A percentile compares a stretch with the other conserved stretches of the same genome.
phyloP scores from a whole-genome alignment of 1,140 invertebrate species.

The Mya arenaria region DNA sequence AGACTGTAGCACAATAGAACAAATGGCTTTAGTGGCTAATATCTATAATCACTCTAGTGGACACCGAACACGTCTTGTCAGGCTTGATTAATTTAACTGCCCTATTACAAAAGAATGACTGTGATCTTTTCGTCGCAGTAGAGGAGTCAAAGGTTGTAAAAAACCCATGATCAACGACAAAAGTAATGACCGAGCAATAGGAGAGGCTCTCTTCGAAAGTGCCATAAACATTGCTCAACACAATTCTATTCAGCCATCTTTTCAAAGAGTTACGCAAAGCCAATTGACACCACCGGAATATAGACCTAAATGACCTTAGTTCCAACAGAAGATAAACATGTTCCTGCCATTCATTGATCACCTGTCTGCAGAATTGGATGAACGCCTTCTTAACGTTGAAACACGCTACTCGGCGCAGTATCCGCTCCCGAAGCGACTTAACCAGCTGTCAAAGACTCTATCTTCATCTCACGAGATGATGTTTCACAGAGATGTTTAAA shows the following conservation, averaged over 20 bases:
- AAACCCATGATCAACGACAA: not conserved
- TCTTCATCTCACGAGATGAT: too few relatives aligned
- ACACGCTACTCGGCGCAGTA: not conserved
- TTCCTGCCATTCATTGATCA: constrained; percentile 48
- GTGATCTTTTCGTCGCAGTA: constrained; percentile 40
- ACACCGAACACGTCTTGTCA: constrained; percentile 21
- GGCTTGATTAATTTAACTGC: constrained; percentile 5
- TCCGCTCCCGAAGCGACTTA: not conserved
- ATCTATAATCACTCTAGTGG: constrained; percentile 48
- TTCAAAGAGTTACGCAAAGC: not conserved
- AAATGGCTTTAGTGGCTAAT: constrained; percentile 30
- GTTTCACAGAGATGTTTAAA: too few relatives aligned
- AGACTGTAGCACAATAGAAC: not conserved
- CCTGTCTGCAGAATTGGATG: constrained; percentile 23
- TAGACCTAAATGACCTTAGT: constrained; percentile 1
- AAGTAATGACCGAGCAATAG: constrained; percentile 24
- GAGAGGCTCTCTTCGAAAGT: constrained; percentile 20
- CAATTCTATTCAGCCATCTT: not conserved
- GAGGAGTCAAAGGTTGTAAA: constrained; percentile 39
- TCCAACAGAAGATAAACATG: constrained; percentile 38
- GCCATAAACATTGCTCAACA: constrained; percentile 8
- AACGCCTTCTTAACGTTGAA: not conserved
- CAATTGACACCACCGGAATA: constrained; percentile 27
- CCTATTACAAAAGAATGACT: constrained; percentile 27
- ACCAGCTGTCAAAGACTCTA: too few relatives aligned